Base-by-base conservation (phyloP, 2,113 vertebrate species). In the Proteles cristata region DNA sequence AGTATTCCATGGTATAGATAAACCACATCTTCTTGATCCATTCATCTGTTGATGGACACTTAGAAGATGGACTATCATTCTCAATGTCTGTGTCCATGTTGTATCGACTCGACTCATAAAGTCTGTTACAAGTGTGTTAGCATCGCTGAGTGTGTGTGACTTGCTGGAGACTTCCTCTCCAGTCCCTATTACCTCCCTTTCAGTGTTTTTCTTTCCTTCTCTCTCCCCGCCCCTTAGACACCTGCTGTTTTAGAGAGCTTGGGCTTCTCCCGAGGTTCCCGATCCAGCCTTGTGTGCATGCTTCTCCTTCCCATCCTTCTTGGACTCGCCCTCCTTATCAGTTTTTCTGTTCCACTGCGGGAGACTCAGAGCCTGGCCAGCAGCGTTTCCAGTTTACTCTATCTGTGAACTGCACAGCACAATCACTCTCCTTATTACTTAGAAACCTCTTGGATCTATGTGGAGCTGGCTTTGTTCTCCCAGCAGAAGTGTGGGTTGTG, bases 391-490 rank as follows among this genome's bases (percentile, higher is more conserved):
- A 17, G 23, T 82, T 86, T 83, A 65, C 86, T 90, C 55, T 77
- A 11, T 87, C 96, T 58, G 53, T 76, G 79, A 5, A 15, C 87
- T 58, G 39, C 43, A 8, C 68, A 77, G 80, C 95, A 88, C 92
- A 73, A 85, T 94, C 25, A 0, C 92, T 85, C 81, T 88, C 89
- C 89, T 87, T 23, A n/a, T 90, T 82, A 26, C 92, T 84, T 43
- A 71, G 84, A 77, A 77, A 81, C 90, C 76, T 84, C 96, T 97
- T 94, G 88, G 92, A 97, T 97, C 83, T 66, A 0, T 4, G 14
- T 63, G 10, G n/a, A 85, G 58, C 55, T 80, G 82, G 77, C 39
- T 90, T 83, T 50, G 66, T 85, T 80, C 90, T 93, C 90, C 84
- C 21, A 16, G 19, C 94, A 96, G 88, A 94, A 95, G 96, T 94